A percentile compares a stretch with the other conserved stretches of the same genome.
Evolutionary conservation across 2,113 vertebrate species (phyloP).

Genomic region (Burhinus oedicnemus): DNA sequence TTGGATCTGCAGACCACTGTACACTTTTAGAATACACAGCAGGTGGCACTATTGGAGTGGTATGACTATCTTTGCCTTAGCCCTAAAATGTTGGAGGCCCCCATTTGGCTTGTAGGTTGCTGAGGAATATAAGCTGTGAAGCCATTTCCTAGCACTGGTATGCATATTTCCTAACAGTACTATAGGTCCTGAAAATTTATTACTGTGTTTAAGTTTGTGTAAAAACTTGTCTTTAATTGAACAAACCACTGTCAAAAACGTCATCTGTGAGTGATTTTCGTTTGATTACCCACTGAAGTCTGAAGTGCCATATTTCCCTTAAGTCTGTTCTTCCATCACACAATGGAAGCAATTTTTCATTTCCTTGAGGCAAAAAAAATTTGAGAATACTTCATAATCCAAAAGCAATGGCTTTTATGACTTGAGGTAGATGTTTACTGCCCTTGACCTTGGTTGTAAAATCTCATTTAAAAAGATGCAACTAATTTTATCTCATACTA

Average conservation of each 20-base stretch:
- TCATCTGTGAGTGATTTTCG: background rate
- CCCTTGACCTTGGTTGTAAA: conserved; percentile 51
- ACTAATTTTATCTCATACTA: conserved; percentile 34
- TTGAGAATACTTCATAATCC: background rate
- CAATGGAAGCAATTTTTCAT: conserved; percentile 33
- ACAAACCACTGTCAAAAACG: background rate
- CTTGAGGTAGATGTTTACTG: conserved; percentile 4
- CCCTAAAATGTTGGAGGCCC: background rate
- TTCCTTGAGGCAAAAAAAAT: conserved; percentile 10
- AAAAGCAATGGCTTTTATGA: conserved; percentile 29
- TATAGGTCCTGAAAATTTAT: background rate
- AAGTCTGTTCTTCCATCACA: background rate
- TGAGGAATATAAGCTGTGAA: background rate
- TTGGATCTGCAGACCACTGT: background rate
- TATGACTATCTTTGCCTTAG: background rate
- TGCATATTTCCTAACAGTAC: background rate
- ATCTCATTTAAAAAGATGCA: conserved; percentile 34
- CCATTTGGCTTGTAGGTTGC: background rate
- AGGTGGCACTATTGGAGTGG: conserved; percentile 59
- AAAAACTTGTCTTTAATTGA: conserved; percentile 18
- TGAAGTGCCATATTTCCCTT: conserved; percentile 10
- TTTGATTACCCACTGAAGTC: background rate
- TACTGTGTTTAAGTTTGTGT: background rate
- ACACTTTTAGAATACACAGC: background rate
- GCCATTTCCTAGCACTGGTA: background rate